Percentiles rank a stretch among this genome's conserved stretches.
Conservation (phyloP, 2,797 vertebrate species). For the Alectoris magna region DNA sequence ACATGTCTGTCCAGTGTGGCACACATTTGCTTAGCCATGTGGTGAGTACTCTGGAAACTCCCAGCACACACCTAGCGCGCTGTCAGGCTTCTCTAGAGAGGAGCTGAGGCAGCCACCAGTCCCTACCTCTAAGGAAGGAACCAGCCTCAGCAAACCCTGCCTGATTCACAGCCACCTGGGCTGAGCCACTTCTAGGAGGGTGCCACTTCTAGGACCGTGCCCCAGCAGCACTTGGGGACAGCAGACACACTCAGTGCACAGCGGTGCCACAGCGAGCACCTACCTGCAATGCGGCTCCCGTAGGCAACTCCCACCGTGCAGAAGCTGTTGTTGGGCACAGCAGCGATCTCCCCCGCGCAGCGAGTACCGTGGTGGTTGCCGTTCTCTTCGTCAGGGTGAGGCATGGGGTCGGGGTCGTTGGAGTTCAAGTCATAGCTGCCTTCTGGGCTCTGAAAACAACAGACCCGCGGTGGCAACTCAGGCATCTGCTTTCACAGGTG, state of each 20-base stretch:
- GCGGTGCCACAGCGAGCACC: fast-evolving
- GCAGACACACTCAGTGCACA: fast-evolving
- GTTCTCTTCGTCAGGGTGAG: constrained; percentile 88
- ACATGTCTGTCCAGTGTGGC: fast-evolving
- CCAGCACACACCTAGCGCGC: neutral
- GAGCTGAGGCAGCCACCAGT: fast-evolving
- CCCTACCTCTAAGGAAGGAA: neutral
- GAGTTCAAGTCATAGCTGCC: constrained; percentile 98
- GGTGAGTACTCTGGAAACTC: neutral
- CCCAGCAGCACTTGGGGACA: fast-evolving
- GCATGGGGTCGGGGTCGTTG: constrained; percentile 97
- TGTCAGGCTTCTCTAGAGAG: neutral
- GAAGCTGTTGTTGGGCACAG: constrained; percentile 95
- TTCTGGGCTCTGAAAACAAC: constrained; percentile 88
- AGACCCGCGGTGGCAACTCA: fast-evolving
- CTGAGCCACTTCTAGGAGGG: neutral
- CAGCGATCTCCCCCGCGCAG: constrained; percentile 95
- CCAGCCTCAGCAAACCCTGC: fast-evolving
- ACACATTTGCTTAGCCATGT: fast-evolving
- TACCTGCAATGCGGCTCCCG: constrained; percentile 94
- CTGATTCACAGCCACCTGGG: neutral
- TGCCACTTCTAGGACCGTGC: neutral
- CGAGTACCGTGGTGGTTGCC: constrained; percentile 97
- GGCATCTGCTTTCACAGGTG: fast-evolving
- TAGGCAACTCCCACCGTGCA: constrained; percentile 96